Evolutionary conservation across 2,113 vertebrate species (phyloP).

Genomic region (Pandion haliaetus): DNA sequence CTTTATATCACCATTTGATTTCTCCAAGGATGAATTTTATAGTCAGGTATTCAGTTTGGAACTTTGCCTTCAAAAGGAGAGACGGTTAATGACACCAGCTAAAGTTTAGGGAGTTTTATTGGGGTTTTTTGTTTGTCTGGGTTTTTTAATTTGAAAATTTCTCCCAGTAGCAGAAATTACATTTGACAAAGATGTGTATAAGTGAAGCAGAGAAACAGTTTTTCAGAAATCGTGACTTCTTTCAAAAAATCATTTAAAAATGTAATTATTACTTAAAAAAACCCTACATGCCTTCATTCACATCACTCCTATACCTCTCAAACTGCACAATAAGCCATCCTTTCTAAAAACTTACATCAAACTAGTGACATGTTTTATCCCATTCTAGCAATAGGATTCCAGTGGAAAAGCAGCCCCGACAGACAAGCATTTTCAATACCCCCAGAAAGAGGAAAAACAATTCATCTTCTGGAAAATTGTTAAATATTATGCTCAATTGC

Average conservation of each 20-base stretch:
- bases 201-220: background rate
- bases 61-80: background rate
- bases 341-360: background rate
- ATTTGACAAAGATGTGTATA: background rate
- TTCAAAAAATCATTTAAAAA: background rate
- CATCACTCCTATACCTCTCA: background rate
- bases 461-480: background rate
- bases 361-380: background rate
- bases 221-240: background rate
- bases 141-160: background rate
- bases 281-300: background rate
- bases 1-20: background rate
- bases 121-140: background rate
- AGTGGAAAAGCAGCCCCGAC: background rate
- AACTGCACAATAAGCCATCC: background rate
- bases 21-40: background rate
- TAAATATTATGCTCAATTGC: background rate
- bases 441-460: background rate
- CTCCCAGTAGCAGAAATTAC: background rate
- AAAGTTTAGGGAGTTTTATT: background rate
- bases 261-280: background rate
- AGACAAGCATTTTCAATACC: background rate
- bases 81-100: background rate
- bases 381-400: background rate
- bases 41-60: background rate